A percentile compares a stretch with the other conserved stretches of the same genome.
phyloP scores from a whole-genome alignment of 2,888 invertebrate genomes.

The Protodeltote pygarga region DNA sequence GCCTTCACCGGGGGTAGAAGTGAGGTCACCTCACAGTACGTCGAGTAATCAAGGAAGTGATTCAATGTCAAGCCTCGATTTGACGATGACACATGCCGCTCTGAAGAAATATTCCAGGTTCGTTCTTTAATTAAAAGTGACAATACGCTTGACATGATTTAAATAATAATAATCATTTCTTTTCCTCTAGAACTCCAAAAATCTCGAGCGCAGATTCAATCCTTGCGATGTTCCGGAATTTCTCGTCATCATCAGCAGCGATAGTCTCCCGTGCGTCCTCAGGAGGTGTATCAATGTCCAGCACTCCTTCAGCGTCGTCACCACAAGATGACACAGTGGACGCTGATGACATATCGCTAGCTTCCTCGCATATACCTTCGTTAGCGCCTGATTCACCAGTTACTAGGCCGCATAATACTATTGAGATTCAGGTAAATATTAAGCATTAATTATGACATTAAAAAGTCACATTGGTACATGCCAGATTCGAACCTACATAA shows the following conservation, averaged over 20 bases:
- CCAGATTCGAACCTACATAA: too few species aligned
- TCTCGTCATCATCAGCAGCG: conserved; percentile 89
- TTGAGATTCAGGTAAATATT: conserved; percentile 79
- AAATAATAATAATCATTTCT: background rate
- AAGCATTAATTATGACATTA: too few species aligned
- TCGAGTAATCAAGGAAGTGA: conserved; percentile 93
- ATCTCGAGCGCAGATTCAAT: conserved; percentile 93
- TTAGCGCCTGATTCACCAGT: conserved; percentile 89
- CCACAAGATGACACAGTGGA: conserved; percentile 91
- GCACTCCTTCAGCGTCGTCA: conserved; percentile 91
- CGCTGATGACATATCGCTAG: conserved; percentile 91
- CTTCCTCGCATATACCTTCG: conserved; percentile 87
- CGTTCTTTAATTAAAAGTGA: background rate
- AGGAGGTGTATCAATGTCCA: conserved; percentile 89
- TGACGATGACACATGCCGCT: conserved; percentile 88
- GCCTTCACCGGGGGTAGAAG: conserved; percentile 89
- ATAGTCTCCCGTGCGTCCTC: conserved; percentile 88
- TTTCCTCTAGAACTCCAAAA: conserved; percentile 85
- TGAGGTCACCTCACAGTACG: conserved; percentile 89
- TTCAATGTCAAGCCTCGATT: conserved; percentile 91
- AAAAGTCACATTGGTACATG: background rate
- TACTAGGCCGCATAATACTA: conserved; percentile 76
- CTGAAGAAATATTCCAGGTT: conserved; percentile 86
- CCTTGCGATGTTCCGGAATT: conserved; percentile 92
- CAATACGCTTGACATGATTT: background rate